Base-by-base conservation (phyloP, 2,113 vertebrate species). In the Manacus vitellinus region DNA sequence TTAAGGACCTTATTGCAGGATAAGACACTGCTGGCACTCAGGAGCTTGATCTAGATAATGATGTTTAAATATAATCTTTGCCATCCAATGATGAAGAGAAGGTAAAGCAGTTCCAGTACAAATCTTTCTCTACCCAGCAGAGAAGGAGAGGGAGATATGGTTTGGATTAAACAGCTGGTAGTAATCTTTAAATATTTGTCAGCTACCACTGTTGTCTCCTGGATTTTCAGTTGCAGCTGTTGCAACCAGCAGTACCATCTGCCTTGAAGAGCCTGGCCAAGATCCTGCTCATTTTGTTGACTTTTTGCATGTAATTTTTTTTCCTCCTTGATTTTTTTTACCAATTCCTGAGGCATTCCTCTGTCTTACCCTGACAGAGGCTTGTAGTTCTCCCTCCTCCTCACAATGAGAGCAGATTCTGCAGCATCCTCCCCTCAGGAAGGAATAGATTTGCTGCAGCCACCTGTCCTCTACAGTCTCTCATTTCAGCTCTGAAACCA, bases 161-260 rank as follows among this genome's bases (percentile, higher is more conserved):
- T 66, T 95, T 92, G 62, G 65, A 21, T 63, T 81, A 54, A 75
- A 85, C 62, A 96, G 89, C 79, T 95, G 85, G 93, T 56, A 67
- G 51, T 31, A 78, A 51, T 82, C 71, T 94, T 94, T 95, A 95
- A 96, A 94, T 94, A 92, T 95, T 92, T 96, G 79, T 95, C 77
- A 95, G 56, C 88, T 80, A 84, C n/a, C 27, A 19, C 58, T n/a
- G 2, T 78, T 92, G 85, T 96, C 88, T 95, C 78, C 75, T 75
- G 81, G 55, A 76, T 93, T 95, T 94, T 92, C n/a, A 72, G 54
- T 71, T 95, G 87, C 97, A 97, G 96, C 83, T 97, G 95, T 94
- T 89, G 66, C 76, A 94, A 89, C 62, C 80, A 82, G 72, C 37
- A 91, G 33, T 80, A 47, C 77, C 92, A 97, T 97, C 94, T 98